Conservation (phyloP, 2,797 vertebrate genomes). For the Microhierax caerulescens region DNA sequence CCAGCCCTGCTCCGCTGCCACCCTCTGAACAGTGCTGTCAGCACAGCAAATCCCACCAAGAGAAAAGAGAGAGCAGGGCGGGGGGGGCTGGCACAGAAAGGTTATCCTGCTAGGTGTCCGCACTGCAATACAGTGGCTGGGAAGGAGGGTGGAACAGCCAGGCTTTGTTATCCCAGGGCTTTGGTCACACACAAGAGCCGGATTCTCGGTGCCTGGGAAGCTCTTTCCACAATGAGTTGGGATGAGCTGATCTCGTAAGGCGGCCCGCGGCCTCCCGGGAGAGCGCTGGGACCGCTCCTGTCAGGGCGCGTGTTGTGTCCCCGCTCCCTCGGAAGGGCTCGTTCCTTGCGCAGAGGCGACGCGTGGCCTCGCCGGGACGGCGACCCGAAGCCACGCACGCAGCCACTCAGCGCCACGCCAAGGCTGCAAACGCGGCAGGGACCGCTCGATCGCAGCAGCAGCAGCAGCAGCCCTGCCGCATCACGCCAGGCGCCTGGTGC, state of each 20-base stretch:
- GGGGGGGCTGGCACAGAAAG: background rate
- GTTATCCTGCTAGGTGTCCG: constrained; percentile 42
- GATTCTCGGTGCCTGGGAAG: constrained; percentile 44
- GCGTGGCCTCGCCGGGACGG: background rate
- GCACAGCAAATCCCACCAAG: constrained; percentile 63
- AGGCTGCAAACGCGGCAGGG: background rate
- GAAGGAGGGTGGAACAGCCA: constrained; percentile 26
- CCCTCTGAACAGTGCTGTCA: constrained; percentile 49
- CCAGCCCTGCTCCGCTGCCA: constrained; percentile 51
- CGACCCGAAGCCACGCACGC: background rate
- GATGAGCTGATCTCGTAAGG: background rate
- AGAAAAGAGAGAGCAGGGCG: background rate
- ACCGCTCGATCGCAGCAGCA: accelerated
- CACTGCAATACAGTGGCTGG: constrained; percentile 17
- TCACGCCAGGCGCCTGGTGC: accelerated
- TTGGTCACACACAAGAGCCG: constrained; percentile 37
- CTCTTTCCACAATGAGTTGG: constrained; percentile 1
- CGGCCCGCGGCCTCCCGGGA: background rate
- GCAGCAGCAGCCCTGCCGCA: background rate
- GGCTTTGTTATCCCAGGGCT: constrained; percentile 57
- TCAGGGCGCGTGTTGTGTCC: accelerated
- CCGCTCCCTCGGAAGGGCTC: background rate
- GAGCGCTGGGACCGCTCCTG: background rate
- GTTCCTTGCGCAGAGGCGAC: accelerated
- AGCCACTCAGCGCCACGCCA: background rate